Evolutionary conservation across 2,113 vertebrate species (phyloP).

Genomic region (Oreochromis spilurus): DNA sequence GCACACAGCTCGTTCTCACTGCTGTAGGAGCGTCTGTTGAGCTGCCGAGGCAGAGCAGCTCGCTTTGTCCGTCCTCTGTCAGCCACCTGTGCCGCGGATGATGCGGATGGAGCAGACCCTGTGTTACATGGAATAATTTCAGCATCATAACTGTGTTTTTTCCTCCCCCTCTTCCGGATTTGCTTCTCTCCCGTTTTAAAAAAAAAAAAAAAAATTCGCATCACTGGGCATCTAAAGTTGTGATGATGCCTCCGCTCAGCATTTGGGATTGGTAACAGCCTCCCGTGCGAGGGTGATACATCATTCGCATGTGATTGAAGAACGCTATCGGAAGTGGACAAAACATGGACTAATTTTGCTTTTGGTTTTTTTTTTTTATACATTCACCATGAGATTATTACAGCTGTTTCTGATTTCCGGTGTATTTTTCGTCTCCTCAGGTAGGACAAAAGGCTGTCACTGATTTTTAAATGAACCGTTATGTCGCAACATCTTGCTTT

Average conservation of each 20-base stretch:
- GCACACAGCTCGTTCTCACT: constrained; percentile 1
- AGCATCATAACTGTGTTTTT: neutral
- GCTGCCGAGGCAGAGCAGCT: constrained; percentile 26
- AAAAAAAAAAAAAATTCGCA: neutral
- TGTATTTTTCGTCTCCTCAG: constrained; percentile 67
- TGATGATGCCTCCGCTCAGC: constrained; percentile 58
- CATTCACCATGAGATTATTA: constrained; percentile 72
- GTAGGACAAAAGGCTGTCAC: constrained; percentile 57
- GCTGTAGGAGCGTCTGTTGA: constrained; percentile 41
- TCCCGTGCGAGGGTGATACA: constrained; percentile 26
- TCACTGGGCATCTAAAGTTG: constrained; percentile 61
- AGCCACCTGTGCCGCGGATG: constrained; percentile 53
- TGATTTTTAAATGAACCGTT: neutral
- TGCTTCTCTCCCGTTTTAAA: neutral
- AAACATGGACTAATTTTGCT: constrained; percentile 75
- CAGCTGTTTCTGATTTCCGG: constrained; percentile 67
- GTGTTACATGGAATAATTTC: constrained; percentile 47
- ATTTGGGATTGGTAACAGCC: constrained; percentile 58
- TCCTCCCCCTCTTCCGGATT: neutral
- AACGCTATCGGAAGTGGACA: constrained; percentile 54
- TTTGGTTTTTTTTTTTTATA: neutral
- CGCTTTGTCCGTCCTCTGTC: constrained; percentile 29
- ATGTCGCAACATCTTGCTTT: neutral
- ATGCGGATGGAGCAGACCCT: constrained; percentile 24
- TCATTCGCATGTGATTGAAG: constrained; percentile 55